Conservation (phyloP, 2,888 invertebrate genomes). For the Platycheirus rosarum region DNA sequence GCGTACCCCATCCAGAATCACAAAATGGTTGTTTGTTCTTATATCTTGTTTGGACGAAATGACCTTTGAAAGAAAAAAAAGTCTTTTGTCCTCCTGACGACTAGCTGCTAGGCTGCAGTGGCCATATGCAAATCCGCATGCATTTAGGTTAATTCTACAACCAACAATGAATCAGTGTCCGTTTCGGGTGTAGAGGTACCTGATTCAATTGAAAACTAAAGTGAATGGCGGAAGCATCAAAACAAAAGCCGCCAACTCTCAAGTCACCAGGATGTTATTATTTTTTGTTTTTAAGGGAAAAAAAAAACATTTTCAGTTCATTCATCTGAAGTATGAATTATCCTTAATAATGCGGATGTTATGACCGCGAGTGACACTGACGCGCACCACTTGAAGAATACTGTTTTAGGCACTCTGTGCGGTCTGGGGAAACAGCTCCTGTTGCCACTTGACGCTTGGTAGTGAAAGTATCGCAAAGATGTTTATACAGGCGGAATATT, state of each 20-base stretch:
- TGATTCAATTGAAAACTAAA: slow-evolving; percentile 18
- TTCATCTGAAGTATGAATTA: slow-evolving; percentile 53
- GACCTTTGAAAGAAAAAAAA: slow-evolving; percentile 19
- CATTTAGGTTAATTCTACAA: slow-evolving; percentile 70
- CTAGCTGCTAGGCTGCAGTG: neutral
- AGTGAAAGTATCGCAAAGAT: slow-evolving; percentile 56
- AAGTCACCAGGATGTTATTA: slow-evolving; percentile 50
- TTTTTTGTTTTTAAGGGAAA: neutral
- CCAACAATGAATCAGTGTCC: slow-evolving; percentile 59
- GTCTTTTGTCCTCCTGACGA: slow-evolving; percentile 48
- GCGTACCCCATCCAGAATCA: slow-evolving; percentile 43
- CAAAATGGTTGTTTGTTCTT: slow-evolving; percentile 29
- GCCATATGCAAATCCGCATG: slow-evolving; percentile 62
- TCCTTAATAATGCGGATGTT: slow-evolving; percentile 52
- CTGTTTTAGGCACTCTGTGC: slow-evolving; percentile 42
- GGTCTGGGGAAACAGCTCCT: slow-evolving; percentile 39
- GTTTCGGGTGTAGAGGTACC: slow-evolving; percentile 18
- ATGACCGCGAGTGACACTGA: slow-evolving; percentile 26
- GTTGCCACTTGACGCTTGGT: slow-evolving; percentile 47
- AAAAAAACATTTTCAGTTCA: neutral
- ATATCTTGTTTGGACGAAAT: slow-evolving; percentile 7
- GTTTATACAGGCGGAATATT: slow-evolving; percentile 64
- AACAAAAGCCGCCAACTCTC: slow-evolving; percentile 48
- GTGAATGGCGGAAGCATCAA: slow-evolving; percentile 46
- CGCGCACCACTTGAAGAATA: slow-evolving; percentile 26